Evolutionary conservation across 2,797 vertebrate species (phyloP), one percentile per base, ranked within the genome.

Genomic region (Lateolabrax maculatus): DNA sequence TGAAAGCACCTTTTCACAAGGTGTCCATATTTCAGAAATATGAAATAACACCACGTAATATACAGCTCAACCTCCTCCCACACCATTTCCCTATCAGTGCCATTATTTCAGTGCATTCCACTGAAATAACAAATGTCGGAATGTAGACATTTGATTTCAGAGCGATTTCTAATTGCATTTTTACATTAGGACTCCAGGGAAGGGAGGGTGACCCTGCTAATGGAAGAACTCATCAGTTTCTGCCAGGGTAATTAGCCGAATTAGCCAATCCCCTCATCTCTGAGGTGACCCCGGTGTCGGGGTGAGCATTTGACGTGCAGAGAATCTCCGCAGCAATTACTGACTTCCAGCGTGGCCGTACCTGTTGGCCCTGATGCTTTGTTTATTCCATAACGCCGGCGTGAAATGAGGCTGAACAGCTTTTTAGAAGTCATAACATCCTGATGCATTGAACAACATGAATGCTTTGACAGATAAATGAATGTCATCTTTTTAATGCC

Each of bases 221-320:
- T 94, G 90, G 93, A 93, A 81, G 87, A 87, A 85, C 90, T 93
- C 91, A 93, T 94, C 90, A 90, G 84, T 83, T 87, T 89, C 80
- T 94, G 83, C 87, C 89, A 77, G 91, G 89, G 85, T 94, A 95
- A 95, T 96, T 95, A 95, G 93, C 84, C 51, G 51, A 93, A 94
- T 94, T 95, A 94, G 86, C 81, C 84, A 83, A 91, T 91, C 81
- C 92, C 87, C 88, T 89, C 88, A 84, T 92, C 90, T 89, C 84
- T 80, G 81, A 89, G 86, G 84, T 92, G 92, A 94, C 92, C 93
- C 83, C 41, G 41, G 88, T 86, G 86, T 89, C 60, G 67, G 79
- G 86, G 77, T 88, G 84, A 90, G 77, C 53, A 19, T 83, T 84
- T 90, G 84, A 92, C 71, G 76, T 79, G 88, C 87, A 52, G 37